A percentile compares a stretch with the other conserved stretches of the same genome.
phyloP scores from a whole-genome alignment of 2,797 vertebrate species.

The Arremon brunneinucha region DNA sequence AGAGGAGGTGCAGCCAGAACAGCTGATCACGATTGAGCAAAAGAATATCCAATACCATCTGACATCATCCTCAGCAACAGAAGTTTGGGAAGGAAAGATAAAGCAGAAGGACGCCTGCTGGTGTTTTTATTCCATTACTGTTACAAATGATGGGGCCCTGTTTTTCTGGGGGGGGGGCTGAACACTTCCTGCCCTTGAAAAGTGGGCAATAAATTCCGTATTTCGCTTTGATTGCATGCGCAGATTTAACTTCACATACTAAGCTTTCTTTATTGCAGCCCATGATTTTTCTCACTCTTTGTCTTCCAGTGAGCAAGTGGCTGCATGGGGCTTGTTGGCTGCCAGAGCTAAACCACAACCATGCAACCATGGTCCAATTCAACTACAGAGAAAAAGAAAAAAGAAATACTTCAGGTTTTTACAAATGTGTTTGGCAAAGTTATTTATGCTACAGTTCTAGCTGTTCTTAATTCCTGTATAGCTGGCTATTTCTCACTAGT shows the following conservation, averaged over 20 bases:
- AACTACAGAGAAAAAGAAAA: not conserved
- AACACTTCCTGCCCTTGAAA: rapidly evolving
- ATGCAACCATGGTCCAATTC: not conserved
- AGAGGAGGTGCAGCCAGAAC: not conserved
- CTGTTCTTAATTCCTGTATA: not conserved
- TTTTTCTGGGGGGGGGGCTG: not conserved
- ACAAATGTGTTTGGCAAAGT: not conserved
- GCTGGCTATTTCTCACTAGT: not conserved
- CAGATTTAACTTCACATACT: not conserved
- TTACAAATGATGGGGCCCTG: not conserved
- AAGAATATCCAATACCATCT: not conserved
- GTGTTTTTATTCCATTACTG: rapidly evolving
- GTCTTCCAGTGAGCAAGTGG: not conserved
- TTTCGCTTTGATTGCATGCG: rapidly evolving
- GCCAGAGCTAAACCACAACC: not conserved
- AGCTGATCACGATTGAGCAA: not conserved
- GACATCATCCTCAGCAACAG: not conserved
- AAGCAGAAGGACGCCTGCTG: rapidly evolving
- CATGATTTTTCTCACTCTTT: not conserved
- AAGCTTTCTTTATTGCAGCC: not conserved
- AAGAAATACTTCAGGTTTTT: not conserved
- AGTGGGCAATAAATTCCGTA: rapidly evolving
- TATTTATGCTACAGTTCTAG: not conserved
- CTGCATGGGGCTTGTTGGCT: rapidly evolving
- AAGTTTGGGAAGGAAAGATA: not conserved